These are phyloP conservation scores for Eidolon dupreanum DNA, from an alignment of 2,797 vertebrate species.

Conservation along the genomic window DNA sequence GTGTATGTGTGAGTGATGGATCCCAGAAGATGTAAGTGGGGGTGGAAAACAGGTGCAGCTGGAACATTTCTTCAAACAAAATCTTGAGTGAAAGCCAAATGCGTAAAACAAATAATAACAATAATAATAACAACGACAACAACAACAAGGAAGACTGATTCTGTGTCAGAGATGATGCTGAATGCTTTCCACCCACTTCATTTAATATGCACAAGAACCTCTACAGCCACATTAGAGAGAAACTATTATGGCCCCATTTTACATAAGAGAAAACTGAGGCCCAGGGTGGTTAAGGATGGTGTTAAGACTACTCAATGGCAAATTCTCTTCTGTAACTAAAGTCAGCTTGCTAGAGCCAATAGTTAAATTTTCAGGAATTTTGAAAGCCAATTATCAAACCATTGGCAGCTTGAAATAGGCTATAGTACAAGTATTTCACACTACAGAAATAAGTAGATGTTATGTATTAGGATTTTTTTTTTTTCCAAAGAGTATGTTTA, in stretches of 20 bases:
- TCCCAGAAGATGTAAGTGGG: not conserved
- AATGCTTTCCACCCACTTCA: not conserved
- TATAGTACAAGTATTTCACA: not conserved
- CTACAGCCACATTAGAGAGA: not conserved
- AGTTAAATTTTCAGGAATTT: conserved; percentile 17
- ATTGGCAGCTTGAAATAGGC: not conserved
- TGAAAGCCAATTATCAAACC: not conserved
- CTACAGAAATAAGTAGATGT: not conserved
- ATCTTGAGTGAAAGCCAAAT: not conserved
- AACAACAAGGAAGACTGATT: not conserved
- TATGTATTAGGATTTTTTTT: not conserved
- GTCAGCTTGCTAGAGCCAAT: not conserved
- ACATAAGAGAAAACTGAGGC: not conserved
- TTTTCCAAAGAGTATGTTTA: not conserved
- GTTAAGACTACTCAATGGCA: not conserved
- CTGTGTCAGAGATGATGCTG: not conserved
- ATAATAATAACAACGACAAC: not conserved
- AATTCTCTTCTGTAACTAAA: not conserved
- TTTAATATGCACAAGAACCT: not conserved
- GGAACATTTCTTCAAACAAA: conserved; percentile 13
- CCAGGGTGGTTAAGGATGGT: not conserved
- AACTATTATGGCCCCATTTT: not conserved
- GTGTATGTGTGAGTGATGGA: not conserved
- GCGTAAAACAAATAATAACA: not conserved
- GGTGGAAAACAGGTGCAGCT: not conserved